Evolutionary conservation across 2,888 invertebrate genomes (phyloP), one percentile per base, ranked within the genome.

Genomic region (Cantharis lateralis): DNA sequence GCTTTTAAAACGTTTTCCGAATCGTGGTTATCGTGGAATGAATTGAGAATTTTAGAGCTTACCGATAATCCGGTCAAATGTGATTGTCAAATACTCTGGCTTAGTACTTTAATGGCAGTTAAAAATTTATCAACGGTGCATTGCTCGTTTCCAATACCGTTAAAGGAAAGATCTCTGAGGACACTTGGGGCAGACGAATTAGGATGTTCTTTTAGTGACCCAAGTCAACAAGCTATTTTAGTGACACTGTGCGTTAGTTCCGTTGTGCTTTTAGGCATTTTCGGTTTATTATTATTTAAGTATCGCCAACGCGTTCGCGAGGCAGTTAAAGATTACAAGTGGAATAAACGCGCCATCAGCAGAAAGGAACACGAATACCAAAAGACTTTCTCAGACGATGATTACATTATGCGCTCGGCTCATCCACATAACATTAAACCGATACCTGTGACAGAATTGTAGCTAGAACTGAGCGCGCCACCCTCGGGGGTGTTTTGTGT

Each of bases 381-480:
- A 87, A 96, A 96, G 89, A 96, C 96, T 3, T 95, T 95, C 86
- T 95, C 95, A 72, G 96, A 96, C 83, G 96, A 96, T 86, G 96
- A 96, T 87, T 95, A 95, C 88, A 93, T 93, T 85, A 93, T 93
- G 80, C 91, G 93, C 74, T 91, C 93, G 72, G 91, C 92, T 69
- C 89, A 89, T 80, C 48, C 48, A 1, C 89, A 88, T 85, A 86
- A 91, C 85, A 87, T 90, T 80, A 91, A 93, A 86, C 94, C 95
- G 16, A 94, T 96, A 86, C 96, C 96, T 82, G 95, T 96, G 85
- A 96, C 96, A 91, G 96, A 96, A 88, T 95, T 96, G 95, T 96
- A 96, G 95, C 96, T 96, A 95, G 95, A 96, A 92, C 94, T 95
- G 90, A 95, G 95, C 95, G 95, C 95, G 93, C 95, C 95, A 91